These are phyloP conservation scores for Caradrina clavipalpis DNA, from an alignment of 2,888 invertebrate species.

Conservation along the genomic window DNA sequence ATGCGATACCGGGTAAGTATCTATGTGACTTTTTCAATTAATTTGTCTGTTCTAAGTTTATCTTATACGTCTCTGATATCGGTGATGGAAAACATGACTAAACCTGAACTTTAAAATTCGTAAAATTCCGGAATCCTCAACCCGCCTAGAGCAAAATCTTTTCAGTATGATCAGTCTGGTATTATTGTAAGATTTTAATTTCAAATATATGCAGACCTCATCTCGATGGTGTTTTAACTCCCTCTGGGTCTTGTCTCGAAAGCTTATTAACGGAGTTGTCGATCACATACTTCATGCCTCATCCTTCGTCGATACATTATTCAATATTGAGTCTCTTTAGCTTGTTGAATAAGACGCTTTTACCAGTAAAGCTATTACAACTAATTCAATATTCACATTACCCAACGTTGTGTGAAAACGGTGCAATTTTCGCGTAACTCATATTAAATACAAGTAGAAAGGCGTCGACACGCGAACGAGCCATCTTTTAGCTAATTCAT, in stretches of 20 bases:
- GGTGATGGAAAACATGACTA: too few relatives aligned
- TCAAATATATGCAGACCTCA: background rate
- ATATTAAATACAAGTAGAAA: conserved; percentile 66
- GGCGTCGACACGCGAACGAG: conserved; percentile 68
- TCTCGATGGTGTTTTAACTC: too few relatives aligned
- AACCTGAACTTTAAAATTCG: too few relatives aligned
- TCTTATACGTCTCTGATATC: too few relatives aligned
- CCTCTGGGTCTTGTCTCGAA: background rate
- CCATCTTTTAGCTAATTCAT: conserved; percentile 63
- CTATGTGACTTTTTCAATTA: too few relatives aligned
- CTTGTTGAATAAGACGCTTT: background rate
- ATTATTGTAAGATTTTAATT: background rate
- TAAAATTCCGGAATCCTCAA: too few relatives aligned
- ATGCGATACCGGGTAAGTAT: too few relatives aligned
- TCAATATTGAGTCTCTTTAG: background rate
- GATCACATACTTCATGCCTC: background rate
- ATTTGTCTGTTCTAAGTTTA: too few relatives aligned
- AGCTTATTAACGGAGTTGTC: background rate
- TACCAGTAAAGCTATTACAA: conserved; percentile 7
- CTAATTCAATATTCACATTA: conserved; percentile 54
- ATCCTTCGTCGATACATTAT: background rate
- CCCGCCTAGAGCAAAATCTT: too few relatives aligned
- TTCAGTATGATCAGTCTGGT: too few relatives aligned
- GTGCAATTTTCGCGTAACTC: conserved; percentile 64
- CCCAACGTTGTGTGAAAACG: conserved; percentile 53